These are phyloP conservation scores for Malurus splendens DNA, from an alignment of 2,797 vertebrate genomes.

Conservation along the genomic window DNA sequence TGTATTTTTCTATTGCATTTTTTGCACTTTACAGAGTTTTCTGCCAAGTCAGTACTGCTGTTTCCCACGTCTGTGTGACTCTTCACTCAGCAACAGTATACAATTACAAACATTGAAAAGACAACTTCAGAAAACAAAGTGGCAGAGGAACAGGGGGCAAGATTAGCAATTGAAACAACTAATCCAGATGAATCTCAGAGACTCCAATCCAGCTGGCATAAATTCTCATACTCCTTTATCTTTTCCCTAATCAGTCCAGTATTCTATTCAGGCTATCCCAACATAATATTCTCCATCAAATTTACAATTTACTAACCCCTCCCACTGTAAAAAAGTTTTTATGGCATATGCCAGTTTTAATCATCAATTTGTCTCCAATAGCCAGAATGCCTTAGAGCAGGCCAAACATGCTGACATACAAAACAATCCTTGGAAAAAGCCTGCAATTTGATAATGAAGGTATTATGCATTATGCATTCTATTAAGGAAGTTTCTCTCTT, in stretches of 20 bases:
- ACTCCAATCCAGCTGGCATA: background rate
- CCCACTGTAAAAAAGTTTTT: background rate
- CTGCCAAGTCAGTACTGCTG: background rate
- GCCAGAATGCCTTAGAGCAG: background rate
- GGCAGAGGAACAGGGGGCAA: background rate
- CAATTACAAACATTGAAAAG: background rate
- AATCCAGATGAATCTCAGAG: background rate
- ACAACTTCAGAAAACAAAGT: slow-evolving; percentile 1
- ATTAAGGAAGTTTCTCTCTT: background rate
- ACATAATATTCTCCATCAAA: background rate
- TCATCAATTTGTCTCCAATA: background rate
- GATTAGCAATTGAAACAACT: slow-evolving; percentile 2
- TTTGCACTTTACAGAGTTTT: background rate
- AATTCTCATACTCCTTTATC: background rate
- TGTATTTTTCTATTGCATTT: background rate
- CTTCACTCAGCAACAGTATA: background rate
- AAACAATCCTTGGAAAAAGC: background rate
- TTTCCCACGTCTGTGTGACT: background rate
- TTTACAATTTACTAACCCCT: background rate
- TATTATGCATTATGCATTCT: background rate
- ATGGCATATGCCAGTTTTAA: background rate
- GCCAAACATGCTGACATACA: background rate
- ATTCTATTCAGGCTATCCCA: background rate
- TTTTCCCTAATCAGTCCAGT: background rate
- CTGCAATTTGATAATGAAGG: background rate